Base-by-base conservation (phyloP, 2,113 vertebrate species). In the Paradoxurus hermaphroditus region DNA sequence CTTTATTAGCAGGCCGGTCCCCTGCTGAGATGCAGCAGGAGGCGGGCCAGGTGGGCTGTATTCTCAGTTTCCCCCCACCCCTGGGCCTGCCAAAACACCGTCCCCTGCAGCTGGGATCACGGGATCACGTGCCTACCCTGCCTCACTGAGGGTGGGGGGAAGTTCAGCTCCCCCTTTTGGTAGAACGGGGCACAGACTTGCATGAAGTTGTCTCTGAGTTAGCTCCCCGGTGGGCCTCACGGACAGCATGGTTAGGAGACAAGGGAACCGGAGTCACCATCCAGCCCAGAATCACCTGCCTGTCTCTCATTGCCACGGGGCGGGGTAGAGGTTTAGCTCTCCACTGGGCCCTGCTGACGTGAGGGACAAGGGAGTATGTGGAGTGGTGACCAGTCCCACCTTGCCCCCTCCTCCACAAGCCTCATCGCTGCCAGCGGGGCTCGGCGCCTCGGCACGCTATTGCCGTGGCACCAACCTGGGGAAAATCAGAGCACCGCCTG, bases 291-390 rank as follows among this genome's bases (percentile, higher is more conserved):
- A 9, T 65, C 23, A 9, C 34, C 67, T 39, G 39, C 39, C n/a
- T 87, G 15, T 19, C 13, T 59, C 63, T 85, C 29, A 1, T 7
- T 10, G n/a, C 44, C 39, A 7, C 46, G 2, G 14, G 34, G 16
- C 5, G n/a, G 13, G n/a, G 10, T 90, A 59, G 44, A 73, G 53
- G 27, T 36, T 51, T 27, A 29, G 68, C 25, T 68, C 14, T 31
- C 68, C 36, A 10, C 29, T n/a, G n/a, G 67, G 19, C 78, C 34
- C 39, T 44, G 39, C 21, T 11, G n/a, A 68, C 12, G 6, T 18
- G 9, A 41, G 16, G 49, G 31, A 12, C 4, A 4, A 4, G 3
- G 31, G 59, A 10, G 21, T 23, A 6, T 5, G 9, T 2, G 13
- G n/a, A 53, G 2, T 18, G 34, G 8, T 39, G 34, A 31, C n/a